Conservation (phyloP, 2,113 vertebrate genomes). For the Irena cyanogastra region DNA sequence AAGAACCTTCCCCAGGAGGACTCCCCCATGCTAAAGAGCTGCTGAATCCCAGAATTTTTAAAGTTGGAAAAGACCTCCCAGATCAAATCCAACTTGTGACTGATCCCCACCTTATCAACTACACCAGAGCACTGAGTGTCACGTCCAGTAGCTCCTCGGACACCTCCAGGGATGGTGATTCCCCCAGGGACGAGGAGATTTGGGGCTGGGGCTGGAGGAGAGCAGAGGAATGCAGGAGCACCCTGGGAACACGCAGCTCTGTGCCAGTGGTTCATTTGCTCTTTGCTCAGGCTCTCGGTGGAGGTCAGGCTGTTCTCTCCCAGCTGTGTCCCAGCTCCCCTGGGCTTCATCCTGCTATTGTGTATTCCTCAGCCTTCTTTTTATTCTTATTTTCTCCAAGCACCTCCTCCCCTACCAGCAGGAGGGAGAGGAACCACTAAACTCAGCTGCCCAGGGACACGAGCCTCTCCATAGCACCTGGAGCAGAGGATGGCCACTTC, state of each 20-base stretch:
- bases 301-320: not conserved
- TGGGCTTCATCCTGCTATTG: not conserved
- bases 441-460: not conserved
- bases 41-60: not conserved
- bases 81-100: not conserved
- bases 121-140: not conserved
- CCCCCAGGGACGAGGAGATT: not conserved
- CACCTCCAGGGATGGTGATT: not conserved
- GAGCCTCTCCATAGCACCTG: rapidly evolving
- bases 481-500: not conserved
- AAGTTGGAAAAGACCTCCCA: not conserved
- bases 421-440: not conserved
- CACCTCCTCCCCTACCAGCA: not conserved
- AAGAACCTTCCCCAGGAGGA: rapidly evolving
- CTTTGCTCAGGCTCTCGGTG: not conserved
- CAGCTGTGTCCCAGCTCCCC: not conserved
- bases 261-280: not conserved
- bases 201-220: not conserved
- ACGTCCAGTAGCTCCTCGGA: rapidly evolving
- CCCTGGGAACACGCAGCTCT: not conserved
- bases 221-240: not conserved
- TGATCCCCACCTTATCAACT: not conserved
- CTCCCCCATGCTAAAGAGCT: not conserved
- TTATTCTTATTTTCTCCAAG: not conserved
- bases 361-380: not conserved